Base-by-base conservation (phyloP, 2,113 vertebrate species). In the Gopherus evgoodei region DNA sequence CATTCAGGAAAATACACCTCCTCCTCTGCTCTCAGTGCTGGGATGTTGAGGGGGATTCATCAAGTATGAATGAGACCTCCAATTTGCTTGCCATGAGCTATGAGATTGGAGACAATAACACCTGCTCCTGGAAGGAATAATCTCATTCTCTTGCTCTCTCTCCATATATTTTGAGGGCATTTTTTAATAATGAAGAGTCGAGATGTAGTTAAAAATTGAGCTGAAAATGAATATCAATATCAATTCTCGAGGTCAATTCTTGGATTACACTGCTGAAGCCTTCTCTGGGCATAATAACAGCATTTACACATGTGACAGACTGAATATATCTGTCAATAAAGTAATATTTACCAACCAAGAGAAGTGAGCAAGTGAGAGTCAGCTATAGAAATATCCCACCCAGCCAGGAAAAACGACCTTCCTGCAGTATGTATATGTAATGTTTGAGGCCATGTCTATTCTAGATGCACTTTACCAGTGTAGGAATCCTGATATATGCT, bases 21-120 rank as follows among this genome's bases (percentile, higher is more conserved):
- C 59, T n/a, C 69, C 9, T 17, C 65, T 94, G 90, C 87, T 83
- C 84, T 93, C 87, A 79, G 85, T 0, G 0, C 89, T 93, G 85
- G 95, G 91, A 92, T 1, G 0, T 11, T 84, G 87, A 93, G 89
- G 94, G 54, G 79, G 81, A 96, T 96, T 97, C 95, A 97, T 94
- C 86, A 97, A 96, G 87, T 93, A 96, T 95, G 95, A 95, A 96
- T 96, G 94, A 96, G 49, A 69, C 85, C 65, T 95, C 90, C 57
- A 90, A 81, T 57, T 57, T 92, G 86, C 90, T 89, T 95, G 90
- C 90, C 0, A 0, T 90, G 92, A 93, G 92, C 93, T 91, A 87
- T 81, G 84, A 90, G 89, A 93, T 87, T 95, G 81, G 57, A 91
- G 85, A 50, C 85, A 79, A 86, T 79, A 90, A 87, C 91, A 91